Percentiles rank a stretch among this genome's conserved stretches.
Conservation (phyloP, 2,888 invertebrate species). For the Horisme vitalbata region DNA sequence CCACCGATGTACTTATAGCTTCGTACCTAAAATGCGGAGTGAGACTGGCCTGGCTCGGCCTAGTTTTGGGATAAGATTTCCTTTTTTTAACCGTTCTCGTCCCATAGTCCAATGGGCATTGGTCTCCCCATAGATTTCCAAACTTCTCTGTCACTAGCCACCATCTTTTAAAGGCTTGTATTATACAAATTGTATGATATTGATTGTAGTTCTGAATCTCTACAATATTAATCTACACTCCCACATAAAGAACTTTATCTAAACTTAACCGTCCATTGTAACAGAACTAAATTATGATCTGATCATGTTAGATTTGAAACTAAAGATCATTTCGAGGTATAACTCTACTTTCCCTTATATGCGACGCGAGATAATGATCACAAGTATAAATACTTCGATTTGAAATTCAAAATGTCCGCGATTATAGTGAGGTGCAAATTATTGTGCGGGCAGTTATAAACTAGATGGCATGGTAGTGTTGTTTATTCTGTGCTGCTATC, state of each 20-base stretch:
- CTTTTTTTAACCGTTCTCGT: no score
- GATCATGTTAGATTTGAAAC: conserved; percentile 62
- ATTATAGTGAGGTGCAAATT: conserved; percentile 47
- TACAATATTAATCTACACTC: conserved; percentile 15
- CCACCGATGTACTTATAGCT: no score
- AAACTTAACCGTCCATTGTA: conserved; percentile 63
- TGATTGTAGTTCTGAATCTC: conserved; percentile 3
- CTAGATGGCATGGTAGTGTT: conserved; percentile 31
- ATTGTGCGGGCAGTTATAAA: conserved; percentile 39
- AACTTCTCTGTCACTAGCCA: no score
- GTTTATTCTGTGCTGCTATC: conserved; percentile 4
- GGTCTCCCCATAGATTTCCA: no score
- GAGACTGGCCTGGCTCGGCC: no score
- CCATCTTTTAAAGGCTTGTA: no score
- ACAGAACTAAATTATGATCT: conserved; percentile 70
- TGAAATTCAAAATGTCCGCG: conserved; percentile 63
- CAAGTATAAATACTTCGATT: conserved; percentile 61
- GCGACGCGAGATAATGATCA: conserved; percentile 56
- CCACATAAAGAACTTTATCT: conserved; percentile 55
- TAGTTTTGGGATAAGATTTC: no score
- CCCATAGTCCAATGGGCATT: no score
- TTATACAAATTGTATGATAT: neutral
- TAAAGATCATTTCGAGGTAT: conserved; percentile 51
- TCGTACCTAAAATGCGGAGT: no score
- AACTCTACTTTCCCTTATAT: conserved; percentile 40